A percentile compares a stretch with the other conserved stretches of the same genome.
Conservation (phyloP, 2,888 invertebrate species). For the Sepioteuthis lessoniana region DNA sequence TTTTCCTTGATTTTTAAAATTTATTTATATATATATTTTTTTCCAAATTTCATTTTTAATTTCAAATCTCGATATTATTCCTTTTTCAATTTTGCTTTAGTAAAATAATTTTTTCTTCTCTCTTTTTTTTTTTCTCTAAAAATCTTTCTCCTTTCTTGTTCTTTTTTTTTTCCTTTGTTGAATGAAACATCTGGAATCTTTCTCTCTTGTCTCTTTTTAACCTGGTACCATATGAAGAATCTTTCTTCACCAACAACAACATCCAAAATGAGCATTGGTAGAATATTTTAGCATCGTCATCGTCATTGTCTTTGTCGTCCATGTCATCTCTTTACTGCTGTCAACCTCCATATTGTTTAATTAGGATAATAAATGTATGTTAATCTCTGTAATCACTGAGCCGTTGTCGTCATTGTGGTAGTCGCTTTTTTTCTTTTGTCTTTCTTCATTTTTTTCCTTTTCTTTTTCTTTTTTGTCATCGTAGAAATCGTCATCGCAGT, state of each 20-base stretch:
- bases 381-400: background rate
- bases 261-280: too few species aligned
- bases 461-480: background rate
- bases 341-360: background rate
- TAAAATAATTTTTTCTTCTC: too few species aligned
- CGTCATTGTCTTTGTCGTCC: background rate
- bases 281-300: background rate
- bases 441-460: background rate
- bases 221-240: background rate
- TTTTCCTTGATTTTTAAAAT: too few species aligned
- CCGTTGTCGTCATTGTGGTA: background rate
- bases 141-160: too few species aligned
- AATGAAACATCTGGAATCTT: too few species aligned
- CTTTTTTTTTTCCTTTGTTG: too few species aligned
- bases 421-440: background rate
- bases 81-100: too few species aligned
- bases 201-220: background rate
- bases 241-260: background rate
- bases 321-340: background rate
- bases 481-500: too few species aligned
- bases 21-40: too few species aligned
- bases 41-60: too few species aligned
- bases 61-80: too few species aligned
- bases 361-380: background rate
- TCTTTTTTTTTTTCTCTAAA: too few species aligned